These are phyloP conservation scores for Medauroidea extradentata DNA, from an alignment of 1,140 invertebrate genomes.

Conservation along the genomic window DNA sequence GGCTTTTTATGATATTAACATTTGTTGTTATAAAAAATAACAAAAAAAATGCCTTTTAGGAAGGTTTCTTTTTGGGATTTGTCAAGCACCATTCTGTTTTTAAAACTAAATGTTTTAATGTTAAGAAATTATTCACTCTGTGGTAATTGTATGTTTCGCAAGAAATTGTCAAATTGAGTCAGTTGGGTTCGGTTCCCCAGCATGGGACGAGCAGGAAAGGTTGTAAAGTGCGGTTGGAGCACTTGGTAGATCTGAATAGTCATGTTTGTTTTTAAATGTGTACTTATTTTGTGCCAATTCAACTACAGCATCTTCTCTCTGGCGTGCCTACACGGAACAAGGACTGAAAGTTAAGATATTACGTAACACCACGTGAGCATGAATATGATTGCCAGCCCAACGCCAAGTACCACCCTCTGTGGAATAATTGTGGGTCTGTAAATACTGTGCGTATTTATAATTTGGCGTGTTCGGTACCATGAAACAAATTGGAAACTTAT, in stretches of 20 bases:
- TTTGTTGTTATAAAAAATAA: too few relatives aligned
- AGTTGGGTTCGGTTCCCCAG: not conserved
- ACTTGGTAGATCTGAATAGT: not conserved
- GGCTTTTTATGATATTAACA: too few relatives aligned
- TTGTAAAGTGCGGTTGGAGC: not conserved
- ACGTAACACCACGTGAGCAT: not conserved
- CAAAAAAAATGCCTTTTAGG: too few relatives aligned
- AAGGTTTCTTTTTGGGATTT: too few relatives aligned
- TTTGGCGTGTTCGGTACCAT: not conserved
- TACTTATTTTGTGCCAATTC: slow-evolving; percentile 15
- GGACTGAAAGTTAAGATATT: not conserved
- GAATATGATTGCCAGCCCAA: not conserved
- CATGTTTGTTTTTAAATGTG: slow-evolving; percentile 9
- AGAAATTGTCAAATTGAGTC: not conserved
- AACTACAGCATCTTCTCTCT: not conserved
- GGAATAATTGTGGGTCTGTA: not conserved
- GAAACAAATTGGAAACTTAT: too few relatives aligned
- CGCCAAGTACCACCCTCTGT: not conserved
- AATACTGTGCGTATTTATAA: not conserved
- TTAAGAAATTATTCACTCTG: not conserved
- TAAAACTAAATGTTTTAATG: too few relatives aligned
- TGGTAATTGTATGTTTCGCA: not conserved
- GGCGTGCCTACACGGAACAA: not conserved
- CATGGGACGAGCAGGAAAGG: not conserved
- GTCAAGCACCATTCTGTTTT: too few relatives aligned